phyloP scores from a whole-genome alignment of 2,888 invertebrate genomes.

The Troilus luridus region DNA sequence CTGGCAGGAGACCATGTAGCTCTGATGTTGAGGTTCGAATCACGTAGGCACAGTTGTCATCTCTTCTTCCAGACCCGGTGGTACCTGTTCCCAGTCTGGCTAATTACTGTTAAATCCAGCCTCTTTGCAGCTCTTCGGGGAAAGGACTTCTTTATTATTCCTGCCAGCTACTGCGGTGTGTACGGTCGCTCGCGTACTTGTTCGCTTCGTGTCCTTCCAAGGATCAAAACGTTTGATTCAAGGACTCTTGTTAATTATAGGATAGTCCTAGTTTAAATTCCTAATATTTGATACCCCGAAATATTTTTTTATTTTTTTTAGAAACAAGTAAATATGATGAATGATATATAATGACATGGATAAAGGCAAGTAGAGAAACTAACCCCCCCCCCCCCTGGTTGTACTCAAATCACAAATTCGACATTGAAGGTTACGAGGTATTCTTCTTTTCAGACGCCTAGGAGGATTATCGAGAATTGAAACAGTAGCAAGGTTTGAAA shows the following conservation, averaged over 20 bases:
- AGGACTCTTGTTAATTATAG: background rate
- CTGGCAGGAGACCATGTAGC: background rate
- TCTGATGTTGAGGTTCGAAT: background rate
- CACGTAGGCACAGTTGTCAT: background rate
- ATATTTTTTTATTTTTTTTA: too few relatives aligned
- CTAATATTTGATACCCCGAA: too few relatives aligned
- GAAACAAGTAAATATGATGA: too few relatives aligned
- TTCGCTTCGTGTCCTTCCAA: background rate
- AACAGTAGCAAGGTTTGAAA: too few relatives aligned
- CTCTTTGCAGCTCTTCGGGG: background rate
- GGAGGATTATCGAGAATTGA: too few relatives aligned
- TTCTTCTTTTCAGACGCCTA: too few relatives aligned
- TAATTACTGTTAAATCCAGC: slow-evolving; percentile 33
- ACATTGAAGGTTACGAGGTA: too few relatives aligned
- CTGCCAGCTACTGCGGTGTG: background rate
- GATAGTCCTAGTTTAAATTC: too few relatives aligned
- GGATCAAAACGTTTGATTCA: background rate
- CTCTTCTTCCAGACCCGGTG: background rate
- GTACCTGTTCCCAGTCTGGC: background rate
- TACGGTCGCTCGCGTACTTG: background rate
- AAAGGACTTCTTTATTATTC: background rate
- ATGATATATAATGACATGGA: too few relatives aligned
- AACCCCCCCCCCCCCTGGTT: too few relatives aligned
- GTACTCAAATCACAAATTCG: too few relatives aligned
- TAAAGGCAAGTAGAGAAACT: too few relatives aligned